phyloP scores from a whole-genome alignment of 2,888 invertebrate species.

The Uropetala carovei region DNA sequence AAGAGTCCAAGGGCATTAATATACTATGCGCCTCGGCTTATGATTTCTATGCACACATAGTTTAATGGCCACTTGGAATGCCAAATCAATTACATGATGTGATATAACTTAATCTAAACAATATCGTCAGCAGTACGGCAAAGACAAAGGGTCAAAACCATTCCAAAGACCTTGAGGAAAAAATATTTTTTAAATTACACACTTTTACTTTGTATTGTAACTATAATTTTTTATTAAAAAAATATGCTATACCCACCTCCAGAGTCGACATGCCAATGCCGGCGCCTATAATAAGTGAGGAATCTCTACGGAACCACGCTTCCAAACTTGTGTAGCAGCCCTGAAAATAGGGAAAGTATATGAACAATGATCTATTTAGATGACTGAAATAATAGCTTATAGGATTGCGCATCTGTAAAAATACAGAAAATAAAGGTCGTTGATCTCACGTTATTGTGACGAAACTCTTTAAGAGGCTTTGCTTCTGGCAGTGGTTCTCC shows the following conservation, averaged over 20 bases:
- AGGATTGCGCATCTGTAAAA: too few relatives aligned
- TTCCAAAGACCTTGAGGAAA: conserved; percentile 72
- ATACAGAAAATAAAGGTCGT: not conserved
- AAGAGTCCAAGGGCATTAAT: too few relatives aligned
- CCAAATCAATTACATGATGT: not conserved
- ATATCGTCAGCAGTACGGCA: conserved; percentile 72
- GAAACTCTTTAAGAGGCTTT: not conserved
- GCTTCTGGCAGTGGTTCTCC: not conserved
- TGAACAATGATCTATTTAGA: not conserved
- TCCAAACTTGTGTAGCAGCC: conserved; percentile 75
- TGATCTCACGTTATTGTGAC: not conserved
- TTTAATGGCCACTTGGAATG: too few relatives aligned
- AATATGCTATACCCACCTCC: conserved; percentile 71
- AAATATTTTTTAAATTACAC: not conserved
- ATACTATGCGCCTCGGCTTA: too few relatives aligned
- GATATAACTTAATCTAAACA: not conserved
- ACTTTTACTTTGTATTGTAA: conserved; percentile 71
- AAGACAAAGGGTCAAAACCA: conserved; percentile 72
- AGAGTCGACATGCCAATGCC: conserved; percentile 74
- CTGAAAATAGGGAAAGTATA: conserved; percentile 70
- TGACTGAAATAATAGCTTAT: too few relatives aligned
- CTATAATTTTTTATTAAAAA: conserved; percentile 55
- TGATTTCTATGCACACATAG: too few relatives aligned
- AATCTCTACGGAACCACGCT: conserved; percentile 75
- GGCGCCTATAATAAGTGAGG: conserved; percentile 75